These are phyloP conservation scores for Sepioteuthis lessoniana DNA, from an alignment of 2,888 invertebrate genomes.

Conservation along the genomic window DNA sequence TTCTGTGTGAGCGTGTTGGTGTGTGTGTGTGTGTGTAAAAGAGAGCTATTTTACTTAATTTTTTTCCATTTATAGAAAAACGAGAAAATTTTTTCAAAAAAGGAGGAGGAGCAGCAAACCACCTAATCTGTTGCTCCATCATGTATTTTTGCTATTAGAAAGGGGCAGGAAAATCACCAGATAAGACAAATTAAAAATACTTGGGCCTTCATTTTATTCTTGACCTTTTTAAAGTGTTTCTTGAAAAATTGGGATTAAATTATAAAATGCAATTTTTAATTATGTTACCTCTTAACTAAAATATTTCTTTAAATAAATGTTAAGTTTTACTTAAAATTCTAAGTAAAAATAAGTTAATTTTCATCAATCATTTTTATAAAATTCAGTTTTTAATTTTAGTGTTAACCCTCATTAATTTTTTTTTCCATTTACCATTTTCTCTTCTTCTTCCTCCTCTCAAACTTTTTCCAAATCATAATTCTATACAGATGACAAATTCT, in stretches of 20 bases:
- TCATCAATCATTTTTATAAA: not conserved
- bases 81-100: no score
- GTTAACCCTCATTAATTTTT: no score
- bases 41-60: no score
- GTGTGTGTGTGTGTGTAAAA: no score
- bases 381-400: not conserved
- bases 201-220: not conserved
- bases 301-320: not conserved
- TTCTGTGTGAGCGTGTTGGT: no score
- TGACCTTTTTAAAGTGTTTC: not conserved
- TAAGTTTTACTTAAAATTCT: no score
- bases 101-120: not conserved
- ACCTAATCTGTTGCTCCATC: not conserved
- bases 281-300: not conserved
- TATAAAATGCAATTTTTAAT: not conserved
- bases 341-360: not conserved
- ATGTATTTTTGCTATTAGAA: not conserved
- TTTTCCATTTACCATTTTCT: not conserved
- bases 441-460: not conserved
- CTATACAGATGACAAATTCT: not conserved
- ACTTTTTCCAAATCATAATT: slow-evolving; percentile 34
- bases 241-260: not conserved
- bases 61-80: no score
- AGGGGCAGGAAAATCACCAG: not conserved
- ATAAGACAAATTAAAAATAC: not conserved